Base-by-base conservation (phyloP, 2,113 vertebrate species). In the Benitochromis conjunctus region DNA sequence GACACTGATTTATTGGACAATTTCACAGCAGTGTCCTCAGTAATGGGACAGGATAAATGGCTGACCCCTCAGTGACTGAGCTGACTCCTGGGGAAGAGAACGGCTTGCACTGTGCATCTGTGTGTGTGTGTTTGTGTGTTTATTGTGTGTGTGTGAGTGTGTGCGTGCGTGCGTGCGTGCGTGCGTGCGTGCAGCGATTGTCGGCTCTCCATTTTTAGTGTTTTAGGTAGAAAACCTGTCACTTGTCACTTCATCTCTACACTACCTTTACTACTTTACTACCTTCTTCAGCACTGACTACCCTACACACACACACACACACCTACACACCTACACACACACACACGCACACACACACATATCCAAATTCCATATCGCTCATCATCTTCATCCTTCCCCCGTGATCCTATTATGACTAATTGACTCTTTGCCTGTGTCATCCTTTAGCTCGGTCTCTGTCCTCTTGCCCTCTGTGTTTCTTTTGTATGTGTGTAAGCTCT, bases 1-100 rank as follows among this genome's bases (percentile, higher is more conserved):
- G 94, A 95, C 95, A 95, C 94, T 96, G 96, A 96, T 96, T 94
- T 96, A 97, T 96, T 96, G 96, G 95, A 95, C 95, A 94, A 96
- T 96, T 96, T 96, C 94, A 91, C 93, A 94, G 95, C 93, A 91
- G 93, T 95, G 96, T 96, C 94, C 84, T 80, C 87, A 79, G 94
- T 97, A 96, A 96, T 96, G 94, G 96, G 94, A 95, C 94, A 94
- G 95, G 91, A 96, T 96, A 94, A 96, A 96, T 95, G 95, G 94
- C 93, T 94, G 94, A 96, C 95, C 95, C 92, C 91, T 93, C 89
- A 87, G 87, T 92, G 92, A 95, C 93, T 89, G 93, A 94, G 88
- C 92, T 86, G 89, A 92, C 93, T 93, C 91, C 92, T 86, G 84
- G 78, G 86, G 86, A 90, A 81, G 89, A 94, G 64, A 86, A 69